These are phyloP conservation scores for Nemoura dubitans DNA, from an alignment of 2,888 invertebrate genomes.

Conservation along the genomic window DNA sequence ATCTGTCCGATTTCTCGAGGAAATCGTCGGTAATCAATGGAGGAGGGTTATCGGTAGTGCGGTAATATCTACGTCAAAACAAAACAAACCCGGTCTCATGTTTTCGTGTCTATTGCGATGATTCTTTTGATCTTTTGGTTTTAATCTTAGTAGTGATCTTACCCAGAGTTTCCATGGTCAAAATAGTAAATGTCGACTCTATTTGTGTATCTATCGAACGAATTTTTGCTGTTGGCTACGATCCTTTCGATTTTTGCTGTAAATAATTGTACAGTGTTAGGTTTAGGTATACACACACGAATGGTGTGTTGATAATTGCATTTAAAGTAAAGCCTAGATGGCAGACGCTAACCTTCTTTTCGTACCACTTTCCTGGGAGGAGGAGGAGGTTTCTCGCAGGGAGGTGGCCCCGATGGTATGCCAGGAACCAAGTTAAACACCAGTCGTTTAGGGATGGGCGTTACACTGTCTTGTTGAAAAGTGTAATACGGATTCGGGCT, in stretches of 20 bases:
- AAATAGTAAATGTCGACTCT: slow-evolving; percentile 74
- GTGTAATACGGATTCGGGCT: neutral
- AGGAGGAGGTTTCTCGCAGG: neutral
- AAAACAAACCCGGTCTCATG: no score
- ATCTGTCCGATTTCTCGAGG: slow-evolving; percentile 68
- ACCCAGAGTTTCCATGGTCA: slow-evolving; percentile 73
- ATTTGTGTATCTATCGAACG: slow-evolving; percentile 53
- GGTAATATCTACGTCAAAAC: slow-evolving; percentile 62
- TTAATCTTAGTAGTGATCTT: slow-evolving; percentile 51
- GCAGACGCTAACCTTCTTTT: neutral
- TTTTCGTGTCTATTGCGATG: slow-evolving; percentile 18
- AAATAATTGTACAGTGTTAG: neutral
- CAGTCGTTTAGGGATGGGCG: neutral
- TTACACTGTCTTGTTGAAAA: neutral
- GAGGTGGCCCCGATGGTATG: neutral
- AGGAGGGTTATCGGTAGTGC: slow-evolving; percentile 72
- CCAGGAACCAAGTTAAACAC: slow-evolving; percentile 17
- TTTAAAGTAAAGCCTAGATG: no score
- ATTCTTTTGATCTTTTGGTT: neutral
- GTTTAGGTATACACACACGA: no score
- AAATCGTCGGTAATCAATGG: slow-evolving; percentile 65
- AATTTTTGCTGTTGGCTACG: neutral
- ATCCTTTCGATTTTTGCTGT: neutral
- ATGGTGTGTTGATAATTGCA: no score
- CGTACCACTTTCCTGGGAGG: neutral